Evolutionary conservation across 1,140 invertebrate species (phyloP).

Genomic region (Drosophila quadrilineata): DNA sequence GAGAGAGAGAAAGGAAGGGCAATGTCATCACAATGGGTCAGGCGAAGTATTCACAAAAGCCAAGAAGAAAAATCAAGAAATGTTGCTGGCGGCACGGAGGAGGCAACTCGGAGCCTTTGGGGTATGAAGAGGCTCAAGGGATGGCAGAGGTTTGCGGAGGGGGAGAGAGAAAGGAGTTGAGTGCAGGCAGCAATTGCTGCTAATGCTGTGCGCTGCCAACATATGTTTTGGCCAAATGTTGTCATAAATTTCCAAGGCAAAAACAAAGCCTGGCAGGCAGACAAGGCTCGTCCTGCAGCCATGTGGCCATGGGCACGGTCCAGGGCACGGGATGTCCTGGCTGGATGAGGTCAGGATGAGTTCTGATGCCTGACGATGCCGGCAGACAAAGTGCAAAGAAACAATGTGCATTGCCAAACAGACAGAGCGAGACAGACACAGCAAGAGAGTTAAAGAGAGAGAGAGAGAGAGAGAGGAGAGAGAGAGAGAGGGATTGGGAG

Average conservation of each 20-base stretch:
- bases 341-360: neutral
- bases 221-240: constrained; percentile 77
- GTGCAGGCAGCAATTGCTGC: constrained; percentile 50
- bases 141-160: neutral
- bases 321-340: neutral
- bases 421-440: too few species aligned
- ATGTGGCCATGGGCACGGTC: neutral
- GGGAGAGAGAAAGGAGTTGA: neutral
- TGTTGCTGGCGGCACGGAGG: neutral
- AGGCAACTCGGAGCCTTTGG: too few species aligned
- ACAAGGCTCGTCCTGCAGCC: too few species aligned
- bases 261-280: constrained; percentile 20
- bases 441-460: constrained; percentile 44
- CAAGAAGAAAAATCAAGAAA: constrained; percentile 5
- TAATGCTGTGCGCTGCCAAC: constrained; percentile 70
- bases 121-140: neutral
- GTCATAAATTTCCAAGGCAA: constrained; percentile 67
- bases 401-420: constrained; percentile 65
- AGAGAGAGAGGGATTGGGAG: too few species aligned
- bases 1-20: neutral
- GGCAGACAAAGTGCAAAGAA: constrained; percentile 57
- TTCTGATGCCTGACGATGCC: neutral
- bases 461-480: too few species aligned
- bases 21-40: constrained; percentile 13
- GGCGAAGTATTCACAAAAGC: constrained; percentile 33